Conservation (phyloP, 1,140 invertebrate genomes). For the Oscheius sp. region DNA sequence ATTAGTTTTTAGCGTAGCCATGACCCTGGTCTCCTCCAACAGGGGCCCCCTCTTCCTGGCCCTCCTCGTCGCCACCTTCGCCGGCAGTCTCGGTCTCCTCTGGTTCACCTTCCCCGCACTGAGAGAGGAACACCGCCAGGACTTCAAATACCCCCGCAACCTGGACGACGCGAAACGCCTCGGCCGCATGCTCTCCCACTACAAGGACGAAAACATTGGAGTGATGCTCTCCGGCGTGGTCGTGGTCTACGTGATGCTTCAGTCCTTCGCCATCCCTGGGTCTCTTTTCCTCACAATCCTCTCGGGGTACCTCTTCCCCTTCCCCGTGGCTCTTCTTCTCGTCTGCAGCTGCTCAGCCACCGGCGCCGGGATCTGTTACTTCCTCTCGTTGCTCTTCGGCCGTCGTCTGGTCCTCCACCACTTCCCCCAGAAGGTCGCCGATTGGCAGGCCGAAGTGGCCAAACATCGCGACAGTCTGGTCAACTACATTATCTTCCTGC, state of each 20-base stretch:
- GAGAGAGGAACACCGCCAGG: conserved; percentile 71
- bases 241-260: conserved; percentile 93
- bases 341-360: conserved; percentile 94
- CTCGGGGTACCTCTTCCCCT: conserved; percentile 93
- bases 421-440: conserved; percentile 79
- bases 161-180: conserved; percentile 94
- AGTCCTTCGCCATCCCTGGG: conserved; percentile 98
- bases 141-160: conserved; percentile 85
- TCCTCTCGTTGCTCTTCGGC: conserved; percentile 83
- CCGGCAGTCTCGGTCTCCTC: background rate
- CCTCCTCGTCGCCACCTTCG: conserved; percentile 8
- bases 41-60: background rate
- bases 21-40: background rate
- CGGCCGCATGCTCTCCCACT: conserved; percentile 81
- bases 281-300: conserved; percentile 96
- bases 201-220: conserved; percentile 89
- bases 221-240: conserved; percentile 86
- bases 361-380: conserved; percentile 91
- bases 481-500: conserved; percentile 93
- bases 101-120: conserved; percentile 32
- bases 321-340: conserved; percentile 79
- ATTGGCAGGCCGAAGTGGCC: conserved; percentile 80
- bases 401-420: conserved; percentile 78
- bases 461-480: conserved; percentile 84
- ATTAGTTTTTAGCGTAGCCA: too few relatives aligned